A percentile compares a stretch with the other conserved stretches of the same genome.
phyloP scores from a whole-genome alignment of 2,113 vertebrate species.

The Alectura lathami region DNA sequence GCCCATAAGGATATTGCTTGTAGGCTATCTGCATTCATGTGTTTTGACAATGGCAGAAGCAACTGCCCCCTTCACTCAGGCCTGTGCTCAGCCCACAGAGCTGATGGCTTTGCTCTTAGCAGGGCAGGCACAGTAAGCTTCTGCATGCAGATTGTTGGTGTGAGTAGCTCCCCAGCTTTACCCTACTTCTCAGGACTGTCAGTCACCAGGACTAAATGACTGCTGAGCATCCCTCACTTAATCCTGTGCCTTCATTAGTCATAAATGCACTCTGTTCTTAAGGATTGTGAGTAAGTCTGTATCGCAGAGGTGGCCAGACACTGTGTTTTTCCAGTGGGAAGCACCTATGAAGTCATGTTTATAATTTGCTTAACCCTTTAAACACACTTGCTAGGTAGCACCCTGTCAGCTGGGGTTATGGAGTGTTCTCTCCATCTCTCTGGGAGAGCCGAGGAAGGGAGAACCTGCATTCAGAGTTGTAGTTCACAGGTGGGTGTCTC shows the following conservation, averaged over 20 bases:
- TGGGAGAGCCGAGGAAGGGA: slow-evolving; percentile 11
- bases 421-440: neutral
- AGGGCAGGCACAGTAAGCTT: neutral
- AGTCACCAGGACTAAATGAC: neutral
- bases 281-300: neutral
- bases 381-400: neutral
- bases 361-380: neutral
- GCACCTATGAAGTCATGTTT: neutral
- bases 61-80: neutral
- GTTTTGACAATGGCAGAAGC: neutral
- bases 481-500: neutral
- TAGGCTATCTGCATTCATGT: neutral
- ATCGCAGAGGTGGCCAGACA: neutral
- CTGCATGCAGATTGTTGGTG: rapidly evolving
- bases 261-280: neutral
- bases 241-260: neutral
- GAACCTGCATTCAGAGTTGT: neutral
- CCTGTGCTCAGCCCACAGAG: neutral
- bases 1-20: neutral
- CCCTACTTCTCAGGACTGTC: neutral
- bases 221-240: neutral
- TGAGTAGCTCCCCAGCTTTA: neutral
- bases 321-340: neutral
- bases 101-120: neutral
- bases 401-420: neutral